Conservation (phyloP, 2,113 vertebrate genomes). For the Dasyprocta punctata region DNA sequence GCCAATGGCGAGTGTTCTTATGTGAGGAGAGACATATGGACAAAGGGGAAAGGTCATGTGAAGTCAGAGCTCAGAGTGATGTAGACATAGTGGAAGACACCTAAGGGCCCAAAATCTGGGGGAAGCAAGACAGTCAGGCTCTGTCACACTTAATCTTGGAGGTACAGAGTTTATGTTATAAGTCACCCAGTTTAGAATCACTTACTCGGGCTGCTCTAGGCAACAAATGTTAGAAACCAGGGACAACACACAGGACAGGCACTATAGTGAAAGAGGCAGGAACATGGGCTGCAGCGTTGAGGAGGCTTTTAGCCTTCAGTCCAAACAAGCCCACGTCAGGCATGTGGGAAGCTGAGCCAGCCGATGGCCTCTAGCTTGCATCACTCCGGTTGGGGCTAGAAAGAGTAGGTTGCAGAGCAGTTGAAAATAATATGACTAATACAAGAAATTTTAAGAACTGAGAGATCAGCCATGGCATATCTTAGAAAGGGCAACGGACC, state of each 20-base stretch:
- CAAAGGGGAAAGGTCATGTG: not conserved
- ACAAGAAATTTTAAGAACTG: not conserved
- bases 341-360: not conserved
- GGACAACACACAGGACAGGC: too few species aligned
- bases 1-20: not conserved
- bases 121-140: not conserved
- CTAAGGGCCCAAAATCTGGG: not conserved
- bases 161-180: not conserved
- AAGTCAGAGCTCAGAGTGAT: not conserved
- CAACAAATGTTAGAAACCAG: not conserved
- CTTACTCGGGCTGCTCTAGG: too few species aligned
- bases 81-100: rapidly evolving
- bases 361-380: not conserved
- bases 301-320: not conserved
- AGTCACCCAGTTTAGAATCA: not conserved
- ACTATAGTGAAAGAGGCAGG: too few species aligned
- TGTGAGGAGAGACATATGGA: not conserved
- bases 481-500: not conserved
- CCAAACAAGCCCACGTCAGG: not conserved
- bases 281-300: rapidly evolving
- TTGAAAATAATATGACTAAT: not conserved
- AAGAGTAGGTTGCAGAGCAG: not conserved
- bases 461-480: not conserved
- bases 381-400: rapidly evolving
- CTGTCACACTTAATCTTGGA: not conserved